Percentiles rank a stretch among this genome's conserved stretches.
Conservation (phyloP, 1,140 invertebrate genomes). For the Drosophila parvula region DNA sequence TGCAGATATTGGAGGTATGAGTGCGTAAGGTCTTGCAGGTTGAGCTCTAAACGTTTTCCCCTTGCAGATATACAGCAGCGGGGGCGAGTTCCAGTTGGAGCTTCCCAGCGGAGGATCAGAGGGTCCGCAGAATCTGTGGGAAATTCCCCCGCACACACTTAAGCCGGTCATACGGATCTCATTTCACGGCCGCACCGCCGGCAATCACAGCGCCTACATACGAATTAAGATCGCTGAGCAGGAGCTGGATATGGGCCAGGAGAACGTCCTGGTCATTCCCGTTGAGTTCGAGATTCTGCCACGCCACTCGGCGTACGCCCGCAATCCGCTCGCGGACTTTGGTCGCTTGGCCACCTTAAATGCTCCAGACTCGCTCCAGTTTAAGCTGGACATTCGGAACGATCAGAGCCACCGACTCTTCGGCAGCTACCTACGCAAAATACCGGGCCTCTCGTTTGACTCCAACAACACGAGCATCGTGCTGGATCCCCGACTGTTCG, state of each 20-base stretch:
- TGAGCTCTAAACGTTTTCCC: background rate
- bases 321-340: conserved; percentile 92
- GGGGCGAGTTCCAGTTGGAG: conserved; percentile 95
- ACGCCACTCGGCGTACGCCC: conserved; percentile 90
- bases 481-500: conserved; percentile 62
- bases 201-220: conserved; percentile 84
- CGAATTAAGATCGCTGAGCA: conserved; percentile 78
- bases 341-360: conserved; percentile 84
- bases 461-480: conserved; percentile 59
- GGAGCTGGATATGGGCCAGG: conserved; percentile 42
- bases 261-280: conserved; percentile 89
- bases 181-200: conserved; percentile 88
- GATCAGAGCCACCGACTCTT: conserved; percentile 52
- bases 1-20: conserved; percentile 89
- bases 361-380: conserved; percentile 36
- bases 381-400: conserved; percentile 69
- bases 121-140: conserved; percentile 93
- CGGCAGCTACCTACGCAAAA: conserved; percentile 57
- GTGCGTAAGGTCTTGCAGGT: background rate
- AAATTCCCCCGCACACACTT: conserved; percentile 94
- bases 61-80: conserved; percentile 90
- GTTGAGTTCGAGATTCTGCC: conserved; percentile 94
- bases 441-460: conserved; percentile 67
- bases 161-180: conserved; percentile 94
- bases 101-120: conserved; percentile 90